Conservation (phyloP, 2,113 vertebrate species). For the Dicrurus megarhynchus region DNA sequence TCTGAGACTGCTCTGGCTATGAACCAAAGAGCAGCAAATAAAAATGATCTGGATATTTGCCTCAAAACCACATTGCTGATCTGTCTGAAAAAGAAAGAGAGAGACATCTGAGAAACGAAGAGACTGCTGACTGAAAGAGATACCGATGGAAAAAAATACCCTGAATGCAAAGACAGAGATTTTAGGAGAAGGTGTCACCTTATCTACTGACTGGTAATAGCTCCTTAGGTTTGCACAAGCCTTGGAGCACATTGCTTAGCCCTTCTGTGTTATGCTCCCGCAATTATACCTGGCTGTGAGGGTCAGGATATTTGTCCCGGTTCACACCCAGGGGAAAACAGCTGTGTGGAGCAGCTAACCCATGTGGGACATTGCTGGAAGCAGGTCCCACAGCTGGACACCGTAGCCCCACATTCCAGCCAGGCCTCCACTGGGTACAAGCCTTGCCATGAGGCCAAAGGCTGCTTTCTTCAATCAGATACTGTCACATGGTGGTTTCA, state of each 20-base stretch:
- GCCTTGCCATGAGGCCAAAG: background rate
- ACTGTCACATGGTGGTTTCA: background rate
- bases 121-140: background rate
- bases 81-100: background rate
- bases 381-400: background rate
- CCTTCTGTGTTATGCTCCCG: background rate
- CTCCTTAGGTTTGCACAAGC: background rate
- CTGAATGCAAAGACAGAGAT: background rate
- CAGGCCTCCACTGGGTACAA: background rate
- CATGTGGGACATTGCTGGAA: background rate
- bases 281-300: background rate
- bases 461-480: background rate
- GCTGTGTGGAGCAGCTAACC: background rate
- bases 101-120: background rate
- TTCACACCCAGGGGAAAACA: background rate
- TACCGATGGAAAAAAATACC: background rate
- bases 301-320: background rate
- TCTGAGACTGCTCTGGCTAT: background rate
- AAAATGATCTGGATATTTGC: background rate
- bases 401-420: background rate
- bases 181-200: background rate
- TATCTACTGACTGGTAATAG: background rate
- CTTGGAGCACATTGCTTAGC: background rate
- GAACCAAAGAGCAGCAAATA: slow-evolving; percentile 10
- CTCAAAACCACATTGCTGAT: background rate